phyloP scores from a whole-genome alignment of 2,888 invertebrate genomes.

The Pollenia griseotomentosa region DNA sequence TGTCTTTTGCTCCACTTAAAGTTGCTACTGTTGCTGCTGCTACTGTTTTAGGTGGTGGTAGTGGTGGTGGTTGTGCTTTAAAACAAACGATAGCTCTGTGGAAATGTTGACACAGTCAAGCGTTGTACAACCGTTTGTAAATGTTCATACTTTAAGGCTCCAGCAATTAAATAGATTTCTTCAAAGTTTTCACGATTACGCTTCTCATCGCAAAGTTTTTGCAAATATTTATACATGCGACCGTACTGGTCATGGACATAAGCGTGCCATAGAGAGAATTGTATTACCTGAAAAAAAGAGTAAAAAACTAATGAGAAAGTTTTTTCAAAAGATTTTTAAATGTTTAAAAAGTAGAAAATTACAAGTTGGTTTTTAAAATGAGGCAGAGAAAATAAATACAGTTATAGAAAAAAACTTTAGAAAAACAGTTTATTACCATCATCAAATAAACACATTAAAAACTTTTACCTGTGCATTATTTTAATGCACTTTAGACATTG shows the following conservation, averaged over 20 bases:
- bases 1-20: slow-evolving; percentile 47
- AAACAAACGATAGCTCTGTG: slow-evolving; percentile 82
- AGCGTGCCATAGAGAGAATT: slow-evolving; percentile 93
- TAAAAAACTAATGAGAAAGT: slow-evolving; percentile 15
- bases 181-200: slow-evolving; percentile 87
- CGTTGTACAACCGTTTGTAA: slow-evolving; percentile 79
- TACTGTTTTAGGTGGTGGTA: background rate
- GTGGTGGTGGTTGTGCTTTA: slow-evolving; percentile 72
- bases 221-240: slow-evolving; percentile 90
- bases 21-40: slow-evolving; percentile 4
- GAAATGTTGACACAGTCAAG: slow-evolving; percentile 81
- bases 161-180: slow-evolving; percentile 80
- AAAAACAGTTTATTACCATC: slow-evolving; percentile 68
- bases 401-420: slow-evolving; percentile 42
- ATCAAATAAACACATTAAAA: slow-evolving; percentile 72
- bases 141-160: slow-evolving; percentile 81
- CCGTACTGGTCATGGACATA: slow-evolving; percentile 92
- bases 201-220: slow-evolving; percentile 92
- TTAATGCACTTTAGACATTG: slow-evolving; percentile 64
- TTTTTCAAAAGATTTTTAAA: slow-evolving; percentile 40
- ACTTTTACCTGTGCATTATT: slow-evolving; percentile 68
- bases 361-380: slow-evolving; percentile 30
- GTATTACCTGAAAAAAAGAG: slow-evolving; percentile 86
- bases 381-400: background rate
- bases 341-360: slow-evolving; percentile 20